Evolutionary conservation across 37 sponge, comb jelly and placozoan genomes (phyloP), one percentile per base, ranked within the genome.

Genomic region (Spongilla lacustris): DNA sequence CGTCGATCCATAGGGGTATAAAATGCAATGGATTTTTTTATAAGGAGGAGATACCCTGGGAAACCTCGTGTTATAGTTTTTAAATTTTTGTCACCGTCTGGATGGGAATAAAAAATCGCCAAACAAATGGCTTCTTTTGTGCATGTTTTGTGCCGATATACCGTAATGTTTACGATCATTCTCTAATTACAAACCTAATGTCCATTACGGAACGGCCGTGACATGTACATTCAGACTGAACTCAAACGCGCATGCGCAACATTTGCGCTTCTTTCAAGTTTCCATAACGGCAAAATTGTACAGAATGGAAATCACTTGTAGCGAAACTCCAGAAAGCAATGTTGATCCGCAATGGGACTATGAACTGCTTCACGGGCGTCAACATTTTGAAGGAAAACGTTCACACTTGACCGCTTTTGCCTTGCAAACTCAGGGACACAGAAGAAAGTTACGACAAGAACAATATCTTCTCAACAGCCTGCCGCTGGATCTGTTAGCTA

Each of bases 401-500:
- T 58, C 58, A 58, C 58, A 58, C 58, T 58, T 58, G 58, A 58
- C 21, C 21, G 19, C 1, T 17, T 58, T 58, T 17, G 58, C 58
- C 12, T 58, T 17, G 14, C 58, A 58, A 58, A 58, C 58, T 10
- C 58, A 58, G 11, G 19, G 19, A 58, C 58, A 58, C 58, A 58
- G 58, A 58, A 8, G 58, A 58, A 58, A 58, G 58, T 58, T 58
- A 58, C 14, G 58, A 48, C 49, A 38, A 22, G 88, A 81, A 24
- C 83, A 67, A 71, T 36, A 0, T 23, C 30, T 67, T 8, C 69
- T 17, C 35, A 36, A 58, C 69, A 78, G 89, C 36, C 35, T 94
- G 11, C 84, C 96, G 1, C 27, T 95, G 66, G 96, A 95, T 19
- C 36, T 95, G 30, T 67, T 95, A 32, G 96, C 96, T 2, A 69